These are phyloP conservation scores for Drosophila neutralis DNA, from an alignment of 2,888 invertebrate species.

Conservation along the genomic window DNA sequence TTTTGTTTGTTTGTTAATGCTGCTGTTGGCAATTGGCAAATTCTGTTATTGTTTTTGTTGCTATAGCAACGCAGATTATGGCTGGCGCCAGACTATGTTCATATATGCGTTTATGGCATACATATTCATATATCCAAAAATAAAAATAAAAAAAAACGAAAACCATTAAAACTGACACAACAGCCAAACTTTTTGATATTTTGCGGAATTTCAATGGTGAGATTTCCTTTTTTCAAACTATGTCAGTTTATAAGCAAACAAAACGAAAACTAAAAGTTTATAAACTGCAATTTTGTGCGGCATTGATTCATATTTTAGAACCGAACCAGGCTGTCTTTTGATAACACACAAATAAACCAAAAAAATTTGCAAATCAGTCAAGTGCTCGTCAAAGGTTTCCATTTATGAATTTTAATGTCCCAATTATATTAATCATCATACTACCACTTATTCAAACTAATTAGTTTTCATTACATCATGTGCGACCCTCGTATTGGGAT, in stretches of 20 bases:
- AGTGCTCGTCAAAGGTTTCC: slow-evolving; percentile 8
- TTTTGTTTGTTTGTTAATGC: slow-evolving; percentile 27
- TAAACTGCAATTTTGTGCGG: slow-evolving; percentile 29
- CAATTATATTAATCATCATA: not conserved
- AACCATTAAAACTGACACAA: slow-evolving; percentile 17
- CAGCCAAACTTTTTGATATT: slow-evolving; percentile 38
- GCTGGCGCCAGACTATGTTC: slow-evolving; percentile 28
- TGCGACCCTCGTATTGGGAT: slow-evolving; percentile 33
- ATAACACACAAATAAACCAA: not conserved
- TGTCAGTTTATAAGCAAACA: slow-evolving; percentile 28
- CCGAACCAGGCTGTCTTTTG: slow-evolving; percentile 7
- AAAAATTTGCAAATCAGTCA: slow-evolving; percentile 33
- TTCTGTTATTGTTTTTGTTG: slow-evolving; percentile 34
- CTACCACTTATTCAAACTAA: not conserved
- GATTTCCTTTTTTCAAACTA: slow-evolving; percentile 36
- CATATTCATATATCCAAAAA: slow-evolving; percentile 45
- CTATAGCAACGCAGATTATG: slow-evolving; percentile 45
- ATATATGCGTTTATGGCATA: slow-evolving; percentile 33
- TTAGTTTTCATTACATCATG: not conserved
- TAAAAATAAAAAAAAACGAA: slow-evolving; percentile 3
- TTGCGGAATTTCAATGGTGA: slow-evolving; percentile 40
- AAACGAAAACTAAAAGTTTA: slow-evolving; percentile 9
- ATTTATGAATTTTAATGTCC: slow-evolving; percentile 34
- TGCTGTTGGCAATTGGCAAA: slow-evolving; percentile 40
- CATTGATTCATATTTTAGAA: slow-evolving; percentile 28